Percentiles rank a stretch among this genome's conserved stretches.
Conservation (phyloP, 1,140 invertebrate genomes). For the Diorhabda elongata region DNA sequence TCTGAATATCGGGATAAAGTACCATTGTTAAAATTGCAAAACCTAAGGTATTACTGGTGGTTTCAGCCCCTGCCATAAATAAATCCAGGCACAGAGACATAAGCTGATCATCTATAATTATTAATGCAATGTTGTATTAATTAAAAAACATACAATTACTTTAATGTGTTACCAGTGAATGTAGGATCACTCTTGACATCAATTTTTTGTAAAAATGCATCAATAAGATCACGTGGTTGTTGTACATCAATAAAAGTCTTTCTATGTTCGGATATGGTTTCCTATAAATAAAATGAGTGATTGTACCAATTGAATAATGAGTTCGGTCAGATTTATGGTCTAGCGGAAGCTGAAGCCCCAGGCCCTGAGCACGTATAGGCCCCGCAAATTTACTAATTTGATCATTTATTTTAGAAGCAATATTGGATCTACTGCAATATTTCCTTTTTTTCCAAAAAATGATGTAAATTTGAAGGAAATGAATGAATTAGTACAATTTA, state of each 20-base stretch:
- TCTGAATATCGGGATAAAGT: slow-evolving; percentile 72
- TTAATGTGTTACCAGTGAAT: slow-evolving; percentile 47
- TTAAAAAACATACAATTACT: background rate
- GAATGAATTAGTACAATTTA: too few relatives aligned
- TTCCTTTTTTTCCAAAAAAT: too few relatives aligned
- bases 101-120: slow-evolving; percentile 62
- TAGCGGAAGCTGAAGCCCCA: too few relatives aligned
- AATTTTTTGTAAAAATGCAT: slow-evolving; percentile 38
- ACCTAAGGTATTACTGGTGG: slow-evolving; percentile 70
- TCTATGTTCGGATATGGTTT: slow-evolving; percentile 37
- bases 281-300: slow-evolving; percentile 28
- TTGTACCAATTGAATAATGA: background rate
- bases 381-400: too few relatives aligned
- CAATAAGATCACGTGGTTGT: slow-evolving; percentile 35
- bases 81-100: slow-evolving; percentile 74
- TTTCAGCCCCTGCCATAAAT: slow-evolving; percentile 80
- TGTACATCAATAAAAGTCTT: slow-evolving; percentile 20
- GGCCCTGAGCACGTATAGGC: too few relatives aligned
- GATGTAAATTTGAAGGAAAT: too few relatives aligned
- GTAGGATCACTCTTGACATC: slow-evolving; percentile 27
- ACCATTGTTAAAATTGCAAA: slow-evolving; percentile 77
- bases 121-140: background rate
- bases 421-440: too few relatives aligned
- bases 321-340: background rate
- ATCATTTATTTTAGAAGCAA: too few relatives aligned